These are phyloP conservation scores for Drosophila mayaguana DNA, from an alignment of 2,888 invertebrate genomes.

Conservation along the genomic window DNA sequence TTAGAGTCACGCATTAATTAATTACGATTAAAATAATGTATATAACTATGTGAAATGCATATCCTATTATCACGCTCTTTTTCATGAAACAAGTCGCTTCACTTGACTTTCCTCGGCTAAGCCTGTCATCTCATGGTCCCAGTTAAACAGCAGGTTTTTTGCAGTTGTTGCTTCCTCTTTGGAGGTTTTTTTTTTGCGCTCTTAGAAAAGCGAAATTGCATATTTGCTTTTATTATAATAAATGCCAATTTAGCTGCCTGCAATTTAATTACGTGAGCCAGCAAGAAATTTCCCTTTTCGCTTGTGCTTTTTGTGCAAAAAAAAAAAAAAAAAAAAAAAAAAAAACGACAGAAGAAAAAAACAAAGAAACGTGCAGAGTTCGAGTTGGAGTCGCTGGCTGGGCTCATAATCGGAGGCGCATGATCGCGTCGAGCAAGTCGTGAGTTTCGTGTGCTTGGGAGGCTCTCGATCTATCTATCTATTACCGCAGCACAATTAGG, in stretches of 20 bases:
- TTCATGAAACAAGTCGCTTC: constrained; percentile 25
- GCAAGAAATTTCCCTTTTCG: constrained; percentile 74
- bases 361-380: constrained; percentile 66
- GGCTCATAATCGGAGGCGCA: constrained; percentile 69
- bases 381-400: constrained; percentile 22
- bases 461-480: constrained; percentile 50
- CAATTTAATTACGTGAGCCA: constrained; percentile 79
- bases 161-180: constrained; percentile 42
- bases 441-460: constrained; percentile 55
- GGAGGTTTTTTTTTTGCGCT: constrained; percentile 1
- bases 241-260: constrained; percentile 77
- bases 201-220: constrained; percentile 72
- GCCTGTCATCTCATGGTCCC: constrained; percentile 33
- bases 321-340: neutral
- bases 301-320: constrained; percentile 41
- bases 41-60: neutral
- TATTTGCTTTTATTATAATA: constrained; percentile 81
- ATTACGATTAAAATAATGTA: neutral
- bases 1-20: constrained; percentile 6
- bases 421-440: constrained; percentile 59
- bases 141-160: constrained; percentile 28
- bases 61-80: constrained; percentile 18
- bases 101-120: constrained; percentile 4
- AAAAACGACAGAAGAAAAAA: no score
- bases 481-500: constrained; percentile 55